Evolutionary conservation across 2,888 invertebrate genomes (phyloP).

Genomic region (Ormyrus rosae): DNA sequence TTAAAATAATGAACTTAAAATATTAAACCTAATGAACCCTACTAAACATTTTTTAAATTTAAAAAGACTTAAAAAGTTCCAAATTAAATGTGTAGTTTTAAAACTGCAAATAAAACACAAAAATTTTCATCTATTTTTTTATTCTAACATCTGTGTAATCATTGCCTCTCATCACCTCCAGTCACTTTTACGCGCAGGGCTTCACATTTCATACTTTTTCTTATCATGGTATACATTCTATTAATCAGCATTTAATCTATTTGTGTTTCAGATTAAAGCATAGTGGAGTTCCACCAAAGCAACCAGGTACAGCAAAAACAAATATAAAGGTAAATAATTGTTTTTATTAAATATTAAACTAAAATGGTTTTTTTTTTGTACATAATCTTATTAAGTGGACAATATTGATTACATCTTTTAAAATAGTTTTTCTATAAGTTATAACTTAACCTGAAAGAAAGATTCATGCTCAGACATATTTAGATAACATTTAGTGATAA

Average conservation of each 20-base stretch:
- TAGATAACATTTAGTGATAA: neutral
- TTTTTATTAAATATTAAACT: neutral
- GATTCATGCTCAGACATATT: neutral
- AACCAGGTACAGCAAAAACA: slow-evolving; percentile 26
- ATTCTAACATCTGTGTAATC: slow-evolving; percentile 53
- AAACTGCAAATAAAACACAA: neutral
- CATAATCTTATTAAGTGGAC: too few species aligned
- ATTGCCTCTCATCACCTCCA: slow-evolving; percentile 71
- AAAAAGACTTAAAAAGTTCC: slow-evolving; percentile 35
- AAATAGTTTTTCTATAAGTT: neutral
- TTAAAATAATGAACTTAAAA: neutral
- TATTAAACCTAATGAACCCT: neutral
- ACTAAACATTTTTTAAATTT: neutral
- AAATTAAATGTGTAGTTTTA: neutral
- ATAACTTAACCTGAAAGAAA: neutral
- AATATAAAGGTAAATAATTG: slow-evolving; percentile 29
- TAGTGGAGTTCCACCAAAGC: slow-evolving; percentile 20
- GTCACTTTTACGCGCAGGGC: slow-evolving; percentile 59
- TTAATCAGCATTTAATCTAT: slow-evolving; percentile 44
- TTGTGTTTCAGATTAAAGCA: slow-evolving; percentile 51
- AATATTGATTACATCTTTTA: neutral
- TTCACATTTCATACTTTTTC: slow-evolving; percentile 33
- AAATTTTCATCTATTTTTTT: slow-evolving; percentile 37
- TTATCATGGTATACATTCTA: slow-evolving; percentile 8
- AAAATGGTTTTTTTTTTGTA: neutral